phyloP scores from a whole-genome alignment of 2,888 invertebrate species.

The Eupithecia pulchellata region DNA sequence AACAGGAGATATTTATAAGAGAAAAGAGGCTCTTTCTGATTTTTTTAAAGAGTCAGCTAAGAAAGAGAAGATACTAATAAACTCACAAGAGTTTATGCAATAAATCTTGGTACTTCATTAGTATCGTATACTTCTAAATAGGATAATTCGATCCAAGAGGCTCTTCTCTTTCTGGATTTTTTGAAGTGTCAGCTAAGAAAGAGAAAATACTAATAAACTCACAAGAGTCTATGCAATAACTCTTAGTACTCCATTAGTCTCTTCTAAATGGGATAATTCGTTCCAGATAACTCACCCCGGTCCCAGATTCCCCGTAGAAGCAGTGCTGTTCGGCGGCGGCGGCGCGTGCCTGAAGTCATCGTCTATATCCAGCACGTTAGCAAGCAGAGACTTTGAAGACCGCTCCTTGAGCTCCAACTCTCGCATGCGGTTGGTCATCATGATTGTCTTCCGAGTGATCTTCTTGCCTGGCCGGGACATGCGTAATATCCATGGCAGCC shows the following conservation, averaged over 20 bases:
- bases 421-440: constrained; percentile 96
- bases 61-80: too few species aligned
- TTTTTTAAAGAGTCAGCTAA: too few species aligned
- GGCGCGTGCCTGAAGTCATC: constrained; percentile 95
- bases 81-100: too few species aligned
- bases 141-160: too few species aligned
- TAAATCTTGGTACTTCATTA: too few species aligned
- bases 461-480: constrained; percentile 98
- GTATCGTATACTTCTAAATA: too few species aligned
- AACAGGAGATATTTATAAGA: neutral
- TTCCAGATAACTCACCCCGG: constrained; percentile 81
- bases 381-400: constrained; percentile 96
- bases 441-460: constrained; percentile 94
- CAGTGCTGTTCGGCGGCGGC: constrained; percentile 86
- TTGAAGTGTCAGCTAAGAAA: too few species aligned
- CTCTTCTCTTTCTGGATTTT: too few species aligned
- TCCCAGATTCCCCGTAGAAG: constrained; percentile 87
- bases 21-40: too few species aligned
- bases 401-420: constrained; percentile 97
- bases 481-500: constrained; percentile 98
- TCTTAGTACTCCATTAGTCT: too few species aligned
- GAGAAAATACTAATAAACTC: too few species aligned
- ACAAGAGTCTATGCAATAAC: too few species aligned
- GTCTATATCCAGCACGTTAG: constrained; percentile 98
- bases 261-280: neutral